Evolutionary conservation across 2,797 vertebrate species (phyloP), one percentile per base, ranked within the genome.

Genomic region (Eidolon dupreanum): DNA sequence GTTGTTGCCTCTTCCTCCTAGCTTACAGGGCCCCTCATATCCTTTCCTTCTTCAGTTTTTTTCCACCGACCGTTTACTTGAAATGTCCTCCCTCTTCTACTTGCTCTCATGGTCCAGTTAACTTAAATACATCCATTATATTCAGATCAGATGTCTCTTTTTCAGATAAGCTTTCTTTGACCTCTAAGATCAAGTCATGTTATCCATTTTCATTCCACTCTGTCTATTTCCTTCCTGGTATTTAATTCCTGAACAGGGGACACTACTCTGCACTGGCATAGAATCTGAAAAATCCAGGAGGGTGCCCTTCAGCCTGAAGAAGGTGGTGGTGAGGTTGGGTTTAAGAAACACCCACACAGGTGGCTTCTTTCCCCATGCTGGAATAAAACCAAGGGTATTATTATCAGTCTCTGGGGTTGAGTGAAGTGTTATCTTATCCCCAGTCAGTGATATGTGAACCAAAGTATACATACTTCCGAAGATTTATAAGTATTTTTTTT

Each of bases 401-500:
- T 68, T 57, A 26, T 68, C 24, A 53, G 83, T 65, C 55, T 94
- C 36, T 73, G 49, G 28, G 15, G 9, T 8, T 68, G 71, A 78
- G 3, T 38, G 22, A 26, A 16, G 28, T 63, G 19, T 75, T 71
- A 84, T 17, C 20, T 33, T 36, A 91, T 26, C 11, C 19, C 81
- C 78, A 77, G 36, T 13, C 63, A 57, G n/a, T 24, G 9, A n/a
- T 65, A 13, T 78, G 46, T 68, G 78, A 75, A 82, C 33, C 33
- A 10, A 86, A 24, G 7, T 61, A 28, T 71, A 70, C 9, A 31
- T 55, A 33, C 1, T 24, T 24, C 59, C 20, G 22, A 82, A 51
- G 36, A 70, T 86, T 78, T 86, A 55, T 33, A 59, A 82, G 31
- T 46, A 33, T 78, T 92, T 92, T 78, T 78, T 92, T 92, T 22